Percentiles rank a stretch among this genome's conserved stretches.
Conservation (phyloP, 2,113 vertebrate genomes). For the Scatophagus argus region DNA sequence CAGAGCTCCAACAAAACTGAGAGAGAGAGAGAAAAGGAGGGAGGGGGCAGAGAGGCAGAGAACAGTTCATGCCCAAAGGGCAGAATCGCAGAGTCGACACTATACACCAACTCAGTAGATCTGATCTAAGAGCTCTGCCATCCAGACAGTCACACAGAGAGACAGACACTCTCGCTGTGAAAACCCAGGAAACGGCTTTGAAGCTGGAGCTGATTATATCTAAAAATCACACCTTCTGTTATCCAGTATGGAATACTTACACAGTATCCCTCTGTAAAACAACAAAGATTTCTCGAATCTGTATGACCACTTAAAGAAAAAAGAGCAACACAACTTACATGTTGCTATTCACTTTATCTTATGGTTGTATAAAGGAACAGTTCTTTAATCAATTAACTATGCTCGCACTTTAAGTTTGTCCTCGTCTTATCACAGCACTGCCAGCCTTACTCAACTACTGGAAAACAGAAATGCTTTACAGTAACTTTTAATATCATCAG, state of each 20-base stretch:
- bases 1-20: conserved; percentile 9
- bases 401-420: background rate
- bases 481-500: background rate
- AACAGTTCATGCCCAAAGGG: conserved; percentile 54
- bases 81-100: conserved; percentile 35
- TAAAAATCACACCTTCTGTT: conserved; percentile 27
- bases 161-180: conserved; percentile 1
- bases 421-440: background rate
- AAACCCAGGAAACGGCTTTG: conserved; percentile 45
- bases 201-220: conserved; percentile 38
- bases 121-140: conserved; percentile 55
- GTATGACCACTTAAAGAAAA: background rate
- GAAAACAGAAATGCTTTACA: background rate
- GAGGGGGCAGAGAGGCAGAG: conserved; percentile 14
- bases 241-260: conserved; percentile 5
- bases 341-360: background rate
- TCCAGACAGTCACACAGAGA: conserved; percentile 31
- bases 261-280: background rate
- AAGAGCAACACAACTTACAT: background rate
- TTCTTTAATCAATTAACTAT: background rate
- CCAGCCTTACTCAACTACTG: background rate
- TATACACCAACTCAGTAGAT: conserved; percentile 45
- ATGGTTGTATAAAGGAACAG: background rate
- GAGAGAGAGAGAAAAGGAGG: background rate
- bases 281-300: background rate